Evolutionary conservation across 2,888 invertebrate species (phyloP).

Genomic region (Tetragonula carbonaria): DNA sequence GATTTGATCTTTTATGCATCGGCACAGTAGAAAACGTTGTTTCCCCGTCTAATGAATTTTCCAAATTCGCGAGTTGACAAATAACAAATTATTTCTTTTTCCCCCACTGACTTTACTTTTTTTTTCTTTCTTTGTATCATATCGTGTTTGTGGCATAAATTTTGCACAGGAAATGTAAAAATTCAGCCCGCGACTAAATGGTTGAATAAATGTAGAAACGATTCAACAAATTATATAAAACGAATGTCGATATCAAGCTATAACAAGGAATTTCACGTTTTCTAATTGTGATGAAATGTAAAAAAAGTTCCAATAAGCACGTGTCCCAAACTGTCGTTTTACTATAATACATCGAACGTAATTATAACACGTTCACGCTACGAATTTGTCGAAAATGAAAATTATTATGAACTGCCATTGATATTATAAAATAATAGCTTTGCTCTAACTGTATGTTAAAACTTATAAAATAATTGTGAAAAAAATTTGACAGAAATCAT

Average conservation of each 20-base stretch:
- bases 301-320: background rate
- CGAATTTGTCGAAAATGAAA: background rate
- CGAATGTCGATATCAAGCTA: too few species aligned
- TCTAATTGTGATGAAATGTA: background rate
- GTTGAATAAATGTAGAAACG: background rate
- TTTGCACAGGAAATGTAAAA: too few species aligned
- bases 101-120: too few species aligned
- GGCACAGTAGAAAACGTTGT: too few species aligned
- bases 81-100: too few species aligned
- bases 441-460: background rate
- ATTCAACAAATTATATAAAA: background rate
- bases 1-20: too few species aligned
- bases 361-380: background rate
- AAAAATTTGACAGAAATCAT: background rate
- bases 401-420: background rate
- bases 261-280: too few species aligned
- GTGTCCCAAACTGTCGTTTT: background rate
- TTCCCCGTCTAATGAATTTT: too few species aligned
- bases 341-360: background rate
- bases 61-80: too few species aligned
- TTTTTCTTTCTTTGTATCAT: too few species aligned
- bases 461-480: background rate
- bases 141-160: too few species aligned
- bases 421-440: background rate
- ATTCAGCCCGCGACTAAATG: too few species aligned